Base-by-base conservation (phyloP, 2,888 invertebrate species). In the Emmelina monodactyla region DNA sequence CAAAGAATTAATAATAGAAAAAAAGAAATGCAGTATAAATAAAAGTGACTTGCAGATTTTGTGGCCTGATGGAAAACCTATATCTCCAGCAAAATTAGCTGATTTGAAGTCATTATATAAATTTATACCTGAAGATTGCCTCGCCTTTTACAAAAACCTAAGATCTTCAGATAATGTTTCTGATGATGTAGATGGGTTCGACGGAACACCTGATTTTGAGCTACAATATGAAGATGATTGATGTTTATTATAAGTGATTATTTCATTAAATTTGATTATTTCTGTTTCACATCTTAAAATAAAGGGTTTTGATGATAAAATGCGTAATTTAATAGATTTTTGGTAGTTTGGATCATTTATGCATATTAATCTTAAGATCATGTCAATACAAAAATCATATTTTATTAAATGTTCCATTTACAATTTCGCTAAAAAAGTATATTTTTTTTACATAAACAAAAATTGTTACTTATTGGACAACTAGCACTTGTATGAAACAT, bases 31-130 rank as follows among this genome's bases (percentile, higher is more conserved):
- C 3, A 25, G 6, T n/a, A 41, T 38, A 30, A 9, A 32, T 14
- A 32, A 19, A 33, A 13, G 14, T 14, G 39, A 39, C 33, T 33
- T 43, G 14, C 32, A 28, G 12, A 32, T 13, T 11, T 32, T 45
- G 25, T 44, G 43, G 45, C 42, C 45, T 33, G 29, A 42, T 28
- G 44, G 43, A n/a, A 45, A 44, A 42, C 32, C 33, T 6, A 43
- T 42, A 29, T 40, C 42, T 14, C 40, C 30, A 31, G 40, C 41
- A 22, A 45, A 45, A 37, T 35, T 45, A 13, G 37, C 28, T 28
- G 43, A 45, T 31, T 35, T 43, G 33, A 28, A 22, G 28, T 44
- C 41, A 5, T 6, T 45, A 4, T 37, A 34, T 22, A 31, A 40
- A 28, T 31, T 37, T 22, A 45, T 43, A 11, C 45, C 42, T 30